phyloP scores from a whole-genome alignment of 2,797 vertebrate genomes.

The Mastacembelus armatus region DNA sequence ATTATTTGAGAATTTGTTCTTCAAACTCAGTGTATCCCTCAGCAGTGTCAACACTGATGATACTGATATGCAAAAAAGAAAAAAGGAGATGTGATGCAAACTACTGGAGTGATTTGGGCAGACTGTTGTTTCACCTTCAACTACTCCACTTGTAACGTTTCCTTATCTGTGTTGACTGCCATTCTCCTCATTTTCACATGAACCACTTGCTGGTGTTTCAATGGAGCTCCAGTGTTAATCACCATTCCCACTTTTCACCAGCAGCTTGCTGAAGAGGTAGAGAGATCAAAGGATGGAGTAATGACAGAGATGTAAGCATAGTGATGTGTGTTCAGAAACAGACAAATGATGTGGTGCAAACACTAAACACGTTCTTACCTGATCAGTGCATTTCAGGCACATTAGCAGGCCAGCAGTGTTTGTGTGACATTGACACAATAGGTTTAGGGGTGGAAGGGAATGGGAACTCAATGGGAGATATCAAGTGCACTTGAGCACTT shows the following conservation, averaged over 20 bases:
- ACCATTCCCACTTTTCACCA: slow-evolving; percentile 21
- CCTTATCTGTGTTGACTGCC: background rate
- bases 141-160: slow-evolving; percentile 14
- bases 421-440: slow-evolving; percentile 44
- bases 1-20: slow-evolving; percentile 9
- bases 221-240: too few relatives aligned
- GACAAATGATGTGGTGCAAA: background rate
- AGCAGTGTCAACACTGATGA: slow-evolving; percentile 4
- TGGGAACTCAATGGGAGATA: slow-evolving; percentile 73
- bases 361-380: slow-evolving; percentile 1
- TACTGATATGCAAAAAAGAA: slow-evolving; percentile 1
- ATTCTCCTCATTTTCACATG: background rate
- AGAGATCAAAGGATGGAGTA: background rate
- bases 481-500: slow-evolving; percentile 69
- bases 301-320: background rate
- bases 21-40: background rate
- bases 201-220: slow-evolving; percentile 18
- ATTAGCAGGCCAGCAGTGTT: slow-evolving; percentile 25
- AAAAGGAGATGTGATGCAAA: slow-evolving; percentile 2
- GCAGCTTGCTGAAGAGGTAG: slow-evolving; percentile 1
- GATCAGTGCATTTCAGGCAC: slow-evolving; percentile 50
- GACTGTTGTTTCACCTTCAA: slow-evolving; percentile 25
- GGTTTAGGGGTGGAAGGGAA: slow-evolving; percentile 38
- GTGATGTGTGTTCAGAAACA: background rate
- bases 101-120: background rate